Evolutionary conservation across 2,888 invertebrate genomes (phyloP), one percentile per base, ranked within the genome.

Genomic region (Pterostichus madidus): DNA sequence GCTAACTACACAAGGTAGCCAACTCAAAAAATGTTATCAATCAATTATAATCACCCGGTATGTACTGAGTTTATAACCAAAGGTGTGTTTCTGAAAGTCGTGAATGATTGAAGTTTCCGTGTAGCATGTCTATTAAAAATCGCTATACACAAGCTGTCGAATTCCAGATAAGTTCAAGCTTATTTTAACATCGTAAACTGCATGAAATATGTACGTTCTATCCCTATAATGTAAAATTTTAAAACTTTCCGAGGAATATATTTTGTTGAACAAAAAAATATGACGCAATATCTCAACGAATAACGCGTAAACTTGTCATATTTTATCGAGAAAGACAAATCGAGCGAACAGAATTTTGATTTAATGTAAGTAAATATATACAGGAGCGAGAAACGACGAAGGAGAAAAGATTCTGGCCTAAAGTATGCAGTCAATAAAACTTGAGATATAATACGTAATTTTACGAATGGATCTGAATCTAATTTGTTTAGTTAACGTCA

Each of bases 301-400:
- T 78, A 77, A 53, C 15, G 53, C 78, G 61, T 77, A 39, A 32
- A 49, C 39, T 52, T 52, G 75, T 61, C 78, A 78, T 61, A 78
- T 78, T 78, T 78, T 61, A 61, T 61, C 78, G 78, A 35, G 78
- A 24, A 59, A 35, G 61, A 61, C 61, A 59, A 78, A 78, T 78
- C 78, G 78, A 78, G 78, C 78, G 61, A 39, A 59, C 35, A 44
- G 59, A 78, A 78, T 78, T 78, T 61, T 78, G 61, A 78, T 78
- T 61, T 61, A 78, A 61, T 78, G 56, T 78, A 78, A 78, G 78
- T 78, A 78, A 78, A 78, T 78, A 78, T 78, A 78, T 78, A 61
- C 78, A 78, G 56, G 24, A 77, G 39, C 32, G 39, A 15, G 76
- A 53, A 56, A 44, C 49, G 49, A 49, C 8, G 49, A 49, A 6